phyloP scores from a whole-genome alignment of 2,888 invertebrate species.

The Muscina levida region DNA sequence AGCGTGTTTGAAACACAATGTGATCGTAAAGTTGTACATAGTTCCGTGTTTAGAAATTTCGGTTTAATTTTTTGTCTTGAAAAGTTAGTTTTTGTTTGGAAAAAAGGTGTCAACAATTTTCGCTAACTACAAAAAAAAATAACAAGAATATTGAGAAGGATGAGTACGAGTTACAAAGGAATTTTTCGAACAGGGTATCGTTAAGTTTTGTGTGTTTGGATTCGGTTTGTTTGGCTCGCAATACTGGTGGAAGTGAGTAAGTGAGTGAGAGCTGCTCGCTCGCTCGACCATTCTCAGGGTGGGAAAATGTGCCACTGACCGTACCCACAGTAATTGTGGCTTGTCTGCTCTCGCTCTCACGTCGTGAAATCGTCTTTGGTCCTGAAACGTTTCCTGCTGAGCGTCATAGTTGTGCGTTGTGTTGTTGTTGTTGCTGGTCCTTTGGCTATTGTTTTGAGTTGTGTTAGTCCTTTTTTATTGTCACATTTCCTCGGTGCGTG shows the following conservation, averaged over 20 bases:
- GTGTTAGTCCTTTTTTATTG: constrained; percentile 52
- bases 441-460: constrained; percentile 5
- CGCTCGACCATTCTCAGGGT: no score
- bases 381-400: constrained; percentile 5
- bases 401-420: constrained; percentile 19
- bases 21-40: not conserved
- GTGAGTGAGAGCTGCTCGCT: constrained; percentile 13
- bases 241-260: no score
- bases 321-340: constrained; percentile 68
- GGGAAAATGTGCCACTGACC: constrained; percentile 68
- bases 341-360: constrained; percentile 58
- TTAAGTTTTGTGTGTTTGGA: constrained; percentile 46
- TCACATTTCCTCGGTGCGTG: constrained; percentile 47
- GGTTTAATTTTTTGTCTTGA: not conserved
- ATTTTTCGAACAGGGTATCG: constrained; percentile 55
- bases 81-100: not conserved
- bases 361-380: constrained; percentile 28
- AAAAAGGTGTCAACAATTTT: constrained; percentile 62
- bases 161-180: constrained; percentile 65
- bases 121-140: no score
- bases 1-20: not conserved
- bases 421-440: constrained; percentile 40
- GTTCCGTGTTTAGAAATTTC: no score
- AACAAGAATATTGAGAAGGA: constrained; percentile 60
- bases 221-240: no score